Evolutionary conservation across 2,888 invertebrate genomes (phyloP).

Genomic region (Melanostoma scalare): DNA sequence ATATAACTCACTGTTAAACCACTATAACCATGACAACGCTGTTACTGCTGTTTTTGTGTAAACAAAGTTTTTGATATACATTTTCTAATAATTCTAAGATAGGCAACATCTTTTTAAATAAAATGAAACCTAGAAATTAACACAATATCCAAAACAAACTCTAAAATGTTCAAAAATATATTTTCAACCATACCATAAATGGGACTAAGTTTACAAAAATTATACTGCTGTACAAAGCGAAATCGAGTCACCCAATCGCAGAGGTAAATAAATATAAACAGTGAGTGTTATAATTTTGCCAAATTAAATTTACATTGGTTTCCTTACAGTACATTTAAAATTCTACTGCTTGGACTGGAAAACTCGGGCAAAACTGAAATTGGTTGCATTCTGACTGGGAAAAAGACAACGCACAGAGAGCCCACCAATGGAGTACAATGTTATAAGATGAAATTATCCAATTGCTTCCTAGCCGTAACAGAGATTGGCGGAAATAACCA

Average conservation of each 20-base stretch:
- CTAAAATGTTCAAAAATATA: conserved; percentile 9
- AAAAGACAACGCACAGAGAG: conserved; percentile 75
- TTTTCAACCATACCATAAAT: conserved; percentile 32
- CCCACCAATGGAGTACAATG: conserved; percentile 80
- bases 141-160: too few relatives aligned
- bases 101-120: too few relatives aligned
- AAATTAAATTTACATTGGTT: background rate
- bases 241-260: background rate
- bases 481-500: conserved; percentile 80
- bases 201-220: conserved; percentile 73
- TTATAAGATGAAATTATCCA: conserved; percentile 69
- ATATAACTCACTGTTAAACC: too few relatives aligned
- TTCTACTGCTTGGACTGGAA: conserved; percentile 78
- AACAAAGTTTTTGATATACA: background rate
- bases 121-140: too few relatives aligned
- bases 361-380: conserved; percentile 80
- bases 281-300: conserved; percentile 4
- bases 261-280: background rate
- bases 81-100: too few relatives aligned
- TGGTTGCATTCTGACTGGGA: conserved; percentile 76
- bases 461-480: conserved; percentile 75
- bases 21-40: conserved; percentile 3
- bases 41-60: background rate
- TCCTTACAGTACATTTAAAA: conserved; percentile 61
- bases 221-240: conserved; percentile 64